Conservation (phyloP, 2,113 vertebrate species). For the Esox niger region DNA sequence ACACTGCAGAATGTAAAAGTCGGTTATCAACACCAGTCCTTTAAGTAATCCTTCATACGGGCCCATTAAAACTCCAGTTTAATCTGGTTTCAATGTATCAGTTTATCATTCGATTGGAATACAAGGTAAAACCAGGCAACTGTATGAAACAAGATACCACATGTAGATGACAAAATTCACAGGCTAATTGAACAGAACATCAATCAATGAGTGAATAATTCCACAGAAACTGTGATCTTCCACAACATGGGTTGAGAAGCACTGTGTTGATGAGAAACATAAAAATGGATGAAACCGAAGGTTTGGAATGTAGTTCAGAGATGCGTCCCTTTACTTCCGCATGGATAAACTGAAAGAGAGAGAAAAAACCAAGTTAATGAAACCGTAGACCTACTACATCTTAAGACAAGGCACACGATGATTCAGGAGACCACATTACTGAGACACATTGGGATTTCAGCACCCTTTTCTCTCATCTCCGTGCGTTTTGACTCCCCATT, state of each 20-base stretch:
- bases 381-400: too few relatives aligned
- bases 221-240: neutral
- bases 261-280: slow-evolving; percentile 8
- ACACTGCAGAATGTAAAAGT: too few relatives aligned
- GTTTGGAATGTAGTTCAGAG: slow-evolving; percentile 42
- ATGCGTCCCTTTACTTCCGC: slow-evolving; percentile 36
- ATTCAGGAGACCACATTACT: too few relatives aligned
- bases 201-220: neutral
- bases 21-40: too few relatives aligned
- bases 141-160: neutral
- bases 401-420: too few relatives aligned
- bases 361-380: too few relatives aligned
- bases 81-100: neutral
- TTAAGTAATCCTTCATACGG: too few relatives aligned
- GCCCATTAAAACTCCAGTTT: too few relatives aligned
- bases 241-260: neutral
- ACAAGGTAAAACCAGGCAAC: neutral
- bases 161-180: neutral
- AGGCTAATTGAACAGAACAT: neutral
- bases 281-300: slow-evolving; percentile 11
- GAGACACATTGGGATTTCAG: too few relatives aligned
- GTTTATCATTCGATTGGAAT: neutral
- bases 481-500: too few relatives aligned
- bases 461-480: too few relatives aligned
- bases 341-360: slow-evolving; percentile 46